phyloP scores from a whole-genome alignment of 2,888 invertebrate species.

The Drosophila cyrtoloma region DNA sequence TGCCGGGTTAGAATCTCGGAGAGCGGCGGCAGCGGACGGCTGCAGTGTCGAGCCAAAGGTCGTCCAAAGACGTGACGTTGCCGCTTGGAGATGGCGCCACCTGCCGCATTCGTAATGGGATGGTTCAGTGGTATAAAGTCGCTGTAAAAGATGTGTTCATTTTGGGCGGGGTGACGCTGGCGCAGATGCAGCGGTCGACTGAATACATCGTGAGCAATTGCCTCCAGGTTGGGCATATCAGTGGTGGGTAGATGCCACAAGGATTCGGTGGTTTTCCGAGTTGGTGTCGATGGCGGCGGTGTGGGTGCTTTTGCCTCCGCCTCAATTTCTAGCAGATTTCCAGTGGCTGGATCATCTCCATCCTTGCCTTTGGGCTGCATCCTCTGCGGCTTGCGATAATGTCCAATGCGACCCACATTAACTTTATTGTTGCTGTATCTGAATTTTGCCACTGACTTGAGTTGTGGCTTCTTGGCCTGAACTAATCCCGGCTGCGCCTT shows the following conservation, averaged over 20 bases:
- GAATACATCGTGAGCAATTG: slow-evolving; percentile 42
- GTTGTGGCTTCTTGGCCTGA: slow-evolving; percentile 37
- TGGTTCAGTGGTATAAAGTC: slow-evolving; percentile 51
- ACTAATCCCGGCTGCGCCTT: slow-evolving; percentile 8
- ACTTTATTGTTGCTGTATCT: slow-evolving; percentile 11
- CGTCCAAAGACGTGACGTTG: slow-evolving; percentile 10
- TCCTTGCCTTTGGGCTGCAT: background rate
- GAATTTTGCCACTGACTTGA: background rate
- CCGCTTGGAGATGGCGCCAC: slow-evolving; percentile 65
- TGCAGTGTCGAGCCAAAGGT: slow-evolving; percentile 29
- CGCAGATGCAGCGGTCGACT: slow-evolving; percentile 34
- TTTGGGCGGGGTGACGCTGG: slow-evolving; percentile 15
- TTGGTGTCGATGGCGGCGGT: slow-evolving; percentile 16
- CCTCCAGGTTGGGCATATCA: slow-evolving; percentile 44
- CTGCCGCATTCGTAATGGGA: slow-evolving; percentile 53
- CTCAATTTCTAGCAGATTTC: background rate
- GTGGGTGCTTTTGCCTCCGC: slow-evolving; percentile 1
- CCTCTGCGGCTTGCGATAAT: slow-evolving; percentile 39
- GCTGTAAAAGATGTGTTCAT: slow-evolving; percentile 42
- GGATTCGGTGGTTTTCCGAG: slow-evolving; percentile 9
- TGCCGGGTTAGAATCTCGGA: slow-evolving; percentile 23
- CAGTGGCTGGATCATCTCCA: background rate
- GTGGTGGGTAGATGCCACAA: slow-evolving; percentile 32
- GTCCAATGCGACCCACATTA: slow-evolving; percentile 35
- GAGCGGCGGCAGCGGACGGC: slow-evolving; percentile 52